phyloP scores from a whole-genome alignment of 2,888 invertebrate genomes.

The Lordiphosa fenestrarum region DNA sequence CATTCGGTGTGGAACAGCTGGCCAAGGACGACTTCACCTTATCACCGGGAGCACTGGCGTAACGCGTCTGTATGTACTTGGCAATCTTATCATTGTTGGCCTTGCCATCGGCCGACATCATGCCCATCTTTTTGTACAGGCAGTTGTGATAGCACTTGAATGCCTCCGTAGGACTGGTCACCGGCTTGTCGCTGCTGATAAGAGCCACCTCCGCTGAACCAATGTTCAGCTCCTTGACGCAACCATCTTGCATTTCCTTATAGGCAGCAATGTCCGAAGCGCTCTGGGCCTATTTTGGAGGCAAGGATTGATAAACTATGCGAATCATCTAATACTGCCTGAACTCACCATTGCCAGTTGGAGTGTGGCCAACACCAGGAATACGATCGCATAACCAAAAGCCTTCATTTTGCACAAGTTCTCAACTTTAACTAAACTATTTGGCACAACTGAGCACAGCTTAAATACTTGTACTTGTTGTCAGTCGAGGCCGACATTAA shows the following conservation, averaged over 20 bases:
- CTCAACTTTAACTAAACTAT: slow-evolving; percentile 11
- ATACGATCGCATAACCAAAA: slow-evolving; percentile 6
- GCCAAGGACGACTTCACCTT: slow-evolving; percentile 39
- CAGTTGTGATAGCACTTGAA: slow-evolving; percentile 57
- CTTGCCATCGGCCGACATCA: slow-evolving; percentile 32
- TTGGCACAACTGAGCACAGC: neutral
- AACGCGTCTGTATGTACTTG: slow-evolving; percentile 35
- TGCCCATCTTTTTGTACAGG: slow-evolving; percentile 52
- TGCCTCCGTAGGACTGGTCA: slow-evolving; percentile 40
- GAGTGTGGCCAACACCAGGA: slow-evolving; percentile 20
- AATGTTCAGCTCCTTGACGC: slow-evolving; percentile 55
- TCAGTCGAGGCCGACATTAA: slow-evolving; percentile 28
- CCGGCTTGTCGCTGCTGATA: slow-evolving; percentile 36
- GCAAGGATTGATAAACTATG: neutral
- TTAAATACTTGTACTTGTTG: slow-evolving; percentile 35
- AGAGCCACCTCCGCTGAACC: slow-evolving; percentile 31
- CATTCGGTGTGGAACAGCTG: slow-evolving; percentile 23
- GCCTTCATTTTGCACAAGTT: slow-evolving; percentile 35
- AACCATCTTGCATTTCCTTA: slow-evolving; percentile 35
- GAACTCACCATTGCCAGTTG: slow-evolving; percentile 28
- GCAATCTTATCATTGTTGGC: slow-evolving; percentile 37
- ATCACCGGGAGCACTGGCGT: slow-evolving; percentile 33
- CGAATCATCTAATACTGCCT: neutral
- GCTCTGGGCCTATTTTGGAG: slow-evolving; percentile 32
- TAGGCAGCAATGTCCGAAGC: slow-evolving; percentile 46